Conservation (phyloP, 2,113 vertebrate genomes). For the Megatriorchis doriae region DNA sequence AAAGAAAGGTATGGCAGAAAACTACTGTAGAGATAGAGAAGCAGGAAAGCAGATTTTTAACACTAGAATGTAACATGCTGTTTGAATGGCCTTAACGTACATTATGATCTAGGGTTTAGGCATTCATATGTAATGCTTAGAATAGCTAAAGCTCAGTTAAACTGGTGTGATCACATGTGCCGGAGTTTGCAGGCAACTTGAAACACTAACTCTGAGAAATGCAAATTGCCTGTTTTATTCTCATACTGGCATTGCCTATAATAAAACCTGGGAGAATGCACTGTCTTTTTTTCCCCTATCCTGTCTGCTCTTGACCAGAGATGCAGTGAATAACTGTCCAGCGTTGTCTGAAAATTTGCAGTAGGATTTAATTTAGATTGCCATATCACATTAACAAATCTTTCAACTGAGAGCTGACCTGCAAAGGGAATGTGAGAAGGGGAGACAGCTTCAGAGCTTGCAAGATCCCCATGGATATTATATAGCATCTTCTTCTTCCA, state of each 20-base stretch:
- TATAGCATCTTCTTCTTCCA: not conserved
- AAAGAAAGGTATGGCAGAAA: not conserved
- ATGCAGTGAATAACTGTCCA: not conserved
- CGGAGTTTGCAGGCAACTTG: not conserved
- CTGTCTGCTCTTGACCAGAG: not conserved
- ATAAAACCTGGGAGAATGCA: not conserved
- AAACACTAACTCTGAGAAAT: not conserved
- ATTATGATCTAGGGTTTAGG: not conserved
- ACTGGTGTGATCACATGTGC: not conserved
- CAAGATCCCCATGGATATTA: not conserved
- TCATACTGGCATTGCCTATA: not conserved
- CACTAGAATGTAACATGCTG: not conserved
- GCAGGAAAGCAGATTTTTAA: not conserved
- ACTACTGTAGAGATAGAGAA: not conserved
- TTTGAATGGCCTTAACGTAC: not conserved
- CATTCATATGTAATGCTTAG: not conserved
- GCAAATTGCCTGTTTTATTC: not conserved
- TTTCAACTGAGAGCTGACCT: not conserved
- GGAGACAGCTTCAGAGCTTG: not conserved
- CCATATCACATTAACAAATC: not conserved
- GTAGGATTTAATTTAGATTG: not conserved
- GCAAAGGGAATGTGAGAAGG: not conserved
- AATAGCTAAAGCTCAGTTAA: not conserved
- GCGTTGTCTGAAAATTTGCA: not conserved
- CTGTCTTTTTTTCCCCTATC: not conserved